Conservation (phyloP, 2,113 vertebrate genomes). For the Hypocryptadius cinnamomeus region DNA sequence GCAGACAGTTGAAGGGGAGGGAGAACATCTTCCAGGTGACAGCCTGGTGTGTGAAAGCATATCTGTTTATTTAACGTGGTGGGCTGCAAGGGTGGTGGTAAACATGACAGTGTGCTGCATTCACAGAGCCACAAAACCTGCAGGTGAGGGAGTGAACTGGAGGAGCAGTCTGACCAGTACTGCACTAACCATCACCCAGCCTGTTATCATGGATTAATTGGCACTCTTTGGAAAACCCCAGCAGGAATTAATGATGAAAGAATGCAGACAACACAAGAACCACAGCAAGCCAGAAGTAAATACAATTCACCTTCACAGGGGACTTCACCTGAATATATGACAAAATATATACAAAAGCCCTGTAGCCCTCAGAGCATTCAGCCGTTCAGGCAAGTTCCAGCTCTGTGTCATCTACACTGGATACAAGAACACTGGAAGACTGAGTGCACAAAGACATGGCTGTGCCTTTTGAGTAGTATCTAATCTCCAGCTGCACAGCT, state of each 20-base stretch:
- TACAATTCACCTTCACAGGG: not conserved
- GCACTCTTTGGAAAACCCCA: rapidly evolving
- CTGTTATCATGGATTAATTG: not conserved
- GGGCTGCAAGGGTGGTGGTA: not conserved
- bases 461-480: not conserved
- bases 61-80: not conserved
- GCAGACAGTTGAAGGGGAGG: not conserved
- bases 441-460: not conserved
- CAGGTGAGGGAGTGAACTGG: not conserved
- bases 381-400: not conserved
- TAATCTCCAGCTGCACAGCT: not conserved
- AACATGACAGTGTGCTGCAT: not conserved
- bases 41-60: not conserved
- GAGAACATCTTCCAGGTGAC: not conserved
- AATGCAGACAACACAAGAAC: not conserved
- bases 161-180: not conserved
- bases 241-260: not conserved
- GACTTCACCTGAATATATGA: not conserved
- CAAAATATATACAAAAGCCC: not conserved
- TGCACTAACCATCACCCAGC: not conserved
- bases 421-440: not conserved
- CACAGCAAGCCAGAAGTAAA: not conserved
- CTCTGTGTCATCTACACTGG: not conserved
- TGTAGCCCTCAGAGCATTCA: not conserved
- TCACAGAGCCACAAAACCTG: not conserved